Base-by-base conservation (phyloP, 2,888 invertebrate genomes). In the Antheraea assamensis region DNA sequence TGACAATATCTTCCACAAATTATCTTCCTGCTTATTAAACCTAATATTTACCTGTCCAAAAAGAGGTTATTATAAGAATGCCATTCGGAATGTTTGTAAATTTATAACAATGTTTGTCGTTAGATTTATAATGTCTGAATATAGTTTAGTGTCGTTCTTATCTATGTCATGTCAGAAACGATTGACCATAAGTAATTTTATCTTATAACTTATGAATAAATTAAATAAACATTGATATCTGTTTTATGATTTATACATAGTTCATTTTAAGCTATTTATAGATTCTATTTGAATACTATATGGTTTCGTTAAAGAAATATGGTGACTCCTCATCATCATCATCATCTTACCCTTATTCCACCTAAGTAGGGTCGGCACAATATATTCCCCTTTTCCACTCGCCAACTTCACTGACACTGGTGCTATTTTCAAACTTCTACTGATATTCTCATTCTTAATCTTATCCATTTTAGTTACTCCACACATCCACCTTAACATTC, bases 111-210 rank as follows among this genome's bases (percentile, higher is more conserved):
- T 71, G 31, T 52, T 35, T 24, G 70, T 70, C 42, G n/a, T 58
- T 70, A 70, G 21, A 70, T 55, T 42, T 55, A 70, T 73, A 70
- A 58, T 73, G 55, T 70, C 70, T 42, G 70, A 52, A 55, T 30
- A 70, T 35, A 70, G 70, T 58, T 73, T 70, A 42, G 73, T 73
- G 70, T 71, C 73, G 66, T 47, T 71, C 71, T 73, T 75, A 75
- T 75, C 72, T n/a, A 31, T 10, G 24, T 70, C 70, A 27, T 73
- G 73, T 70, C 68, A 35, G 10, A 10, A 21, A 68, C 35, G 31
- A 35, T 68, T 68, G 68, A 68, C 68, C 68, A 68, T 68, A 68
- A 68, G 35, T 68, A 21, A 21, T 21, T 68, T 68, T 68, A 68
- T 68, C 68, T 68, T 68, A 35, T 8, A 68, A 68, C 19, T 68